Evolutionary conservation across 2,113 vertebrate species (phyloP), one percentile per base, ranked within the genome.

Genomic region (Bubalus kerabau): DNA sequence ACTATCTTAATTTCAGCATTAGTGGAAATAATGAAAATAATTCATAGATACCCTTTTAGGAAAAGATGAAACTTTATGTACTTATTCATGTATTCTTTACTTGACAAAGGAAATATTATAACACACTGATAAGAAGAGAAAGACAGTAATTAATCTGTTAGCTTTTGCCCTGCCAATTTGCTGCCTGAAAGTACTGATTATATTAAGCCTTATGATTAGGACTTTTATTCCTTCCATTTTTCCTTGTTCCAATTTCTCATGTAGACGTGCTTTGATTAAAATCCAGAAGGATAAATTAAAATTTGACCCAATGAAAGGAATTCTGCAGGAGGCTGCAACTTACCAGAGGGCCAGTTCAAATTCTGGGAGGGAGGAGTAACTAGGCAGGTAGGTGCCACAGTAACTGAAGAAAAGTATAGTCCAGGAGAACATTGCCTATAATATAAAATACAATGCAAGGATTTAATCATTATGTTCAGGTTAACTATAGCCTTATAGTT

Each of bases 281-380:
- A 84, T 32, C 57, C n/a, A 93, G 80, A 84, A 94, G 40, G 10
- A 54, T 14, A 86, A 74, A 46, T 85, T 85, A 57, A 87, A 90
- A 46, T 43, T 54, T 19, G 54, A 88, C 24, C 23, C 21, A 36
- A 74, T 14, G 19, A 92, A 93, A 89, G 36, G 28, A 74, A 57
- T n/a, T 50, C 23, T 81, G 5, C 91, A 80, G 16, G 54, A 85
- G 46, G 43, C 87, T 91, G 4, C 48, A 36, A 98, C 99, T 99
- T 99, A 99, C 99, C 99, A 99, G 88, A 99, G 90, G 91, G 99
- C 99, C 97, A 99, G 99, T 92, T 98, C 98, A 98, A 99, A 98
- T 95, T 99, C 99, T 93, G 99, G 99, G 56, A 99, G 40, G n/a
- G 99, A 99, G 32, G 99, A 99, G 92, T 99, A 99, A 98, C 99